Percentiles rank a stretch among this genome's conserved stretches.
phyloP scores from a whole-genome alignment of 2,888 invertebrate species.

The Nomada goodeniana region DNA sequence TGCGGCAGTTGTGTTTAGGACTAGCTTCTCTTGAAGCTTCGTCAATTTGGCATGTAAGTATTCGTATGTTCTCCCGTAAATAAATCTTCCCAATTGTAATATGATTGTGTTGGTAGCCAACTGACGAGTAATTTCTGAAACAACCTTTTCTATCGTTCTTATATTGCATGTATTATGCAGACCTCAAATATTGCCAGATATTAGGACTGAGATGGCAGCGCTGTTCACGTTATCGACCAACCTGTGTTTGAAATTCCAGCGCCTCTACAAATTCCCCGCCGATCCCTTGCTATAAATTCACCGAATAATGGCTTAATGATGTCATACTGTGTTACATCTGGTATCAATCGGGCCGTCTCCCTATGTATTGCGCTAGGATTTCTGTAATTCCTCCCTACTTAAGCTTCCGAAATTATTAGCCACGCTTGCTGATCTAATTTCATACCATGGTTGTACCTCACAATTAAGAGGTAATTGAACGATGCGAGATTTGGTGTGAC shows the following conservation, averaged over 20 bases:
- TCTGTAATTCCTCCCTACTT: constrained; percentile 26
- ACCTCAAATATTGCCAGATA: neutral
- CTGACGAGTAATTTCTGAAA: no score
- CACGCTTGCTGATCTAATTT: constrained; percentile 61
- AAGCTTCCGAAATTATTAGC: constrained; percentile 53
- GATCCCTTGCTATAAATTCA: constrained; percentile 32
- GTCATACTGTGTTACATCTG: constrained; percentile 53
- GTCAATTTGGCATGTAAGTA: no score
- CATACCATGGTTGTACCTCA: constrained; percentile 49
- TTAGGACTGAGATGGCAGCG: neutral
- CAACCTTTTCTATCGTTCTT: no score
- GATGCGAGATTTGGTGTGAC: no score
- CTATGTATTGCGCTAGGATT: constrained; percentile 39
- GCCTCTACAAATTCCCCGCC: constrained; percentile 34
- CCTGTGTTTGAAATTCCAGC: constrained; percentile 17
- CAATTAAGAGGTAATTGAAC: constrained; percentile 46
- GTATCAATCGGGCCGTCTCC: constrained; percentile 35
- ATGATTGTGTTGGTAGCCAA: no score
- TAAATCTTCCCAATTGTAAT: no score
- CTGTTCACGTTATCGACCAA: constrained; percentile 22
- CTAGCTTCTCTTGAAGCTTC: no score
- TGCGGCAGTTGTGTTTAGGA: no score
- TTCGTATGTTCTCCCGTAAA: no score
- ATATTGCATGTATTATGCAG: no score
- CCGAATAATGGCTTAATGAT: constrained; percentile 55